Conservation (phyloP, 2,113 vertebrate genomes). For the Beaufortia kweichowensis region DNA sequence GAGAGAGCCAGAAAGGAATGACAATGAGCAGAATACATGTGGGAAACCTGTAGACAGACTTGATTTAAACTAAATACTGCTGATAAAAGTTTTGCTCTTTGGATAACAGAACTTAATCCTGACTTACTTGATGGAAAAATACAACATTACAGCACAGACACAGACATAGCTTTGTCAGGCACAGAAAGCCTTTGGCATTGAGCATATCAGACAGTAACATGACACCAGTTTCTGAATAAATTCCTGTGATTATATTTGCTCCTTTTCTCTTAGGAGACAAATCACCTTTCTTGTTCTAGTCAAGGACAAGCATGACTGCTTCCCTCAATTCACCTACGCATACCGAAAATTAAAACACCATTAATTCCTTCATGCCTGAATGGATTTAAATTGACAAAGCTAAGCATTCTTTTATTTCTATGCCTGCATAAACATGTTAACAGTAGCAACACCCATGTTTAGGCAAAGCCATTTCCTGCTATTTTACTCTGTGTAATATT, state of each 20-base stretch:
- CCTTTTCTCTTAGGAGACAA: constrained; percentile 6
- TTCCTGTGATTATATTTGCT: constrained; percentile 10
- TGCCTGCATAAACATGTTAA: neutral
- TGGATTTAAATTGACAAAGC: neutral
- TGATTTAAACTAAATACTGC: neutral
- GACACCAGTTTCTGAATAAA: neutral
- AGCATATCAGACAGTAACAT: neutral
- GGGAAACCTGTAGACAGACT: neutral
- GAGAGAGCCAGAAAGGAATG: neutral
- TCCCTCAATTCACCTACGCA: neutral
- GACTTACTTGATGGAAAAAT: constrained; percentile 17
- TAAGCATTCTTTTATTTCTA: neutral
- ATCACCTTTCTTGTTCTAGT: neutral
- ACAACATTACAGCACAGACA: neutral
- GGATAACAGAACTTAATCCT: neutral
- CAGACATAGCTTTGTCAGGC: neutral
- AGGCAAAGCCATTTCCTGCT: neutral
- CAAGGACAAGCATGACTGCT: neutral
- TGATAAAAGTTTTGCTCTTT: neutral
- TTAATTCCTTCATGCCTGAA: neutral
- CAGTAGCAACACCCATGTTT: neutral
- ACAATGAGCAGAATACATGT: neutral
- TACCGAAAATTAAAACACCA: neutral
- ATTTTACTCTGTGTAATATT: neutral
- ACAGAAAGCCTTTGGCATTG: neutral